These are phyloP conservation scores for Nomada fucata DNA, from an alignment of 2,888 invertebrate genomes.

Conservation along the genomic window DNA sequence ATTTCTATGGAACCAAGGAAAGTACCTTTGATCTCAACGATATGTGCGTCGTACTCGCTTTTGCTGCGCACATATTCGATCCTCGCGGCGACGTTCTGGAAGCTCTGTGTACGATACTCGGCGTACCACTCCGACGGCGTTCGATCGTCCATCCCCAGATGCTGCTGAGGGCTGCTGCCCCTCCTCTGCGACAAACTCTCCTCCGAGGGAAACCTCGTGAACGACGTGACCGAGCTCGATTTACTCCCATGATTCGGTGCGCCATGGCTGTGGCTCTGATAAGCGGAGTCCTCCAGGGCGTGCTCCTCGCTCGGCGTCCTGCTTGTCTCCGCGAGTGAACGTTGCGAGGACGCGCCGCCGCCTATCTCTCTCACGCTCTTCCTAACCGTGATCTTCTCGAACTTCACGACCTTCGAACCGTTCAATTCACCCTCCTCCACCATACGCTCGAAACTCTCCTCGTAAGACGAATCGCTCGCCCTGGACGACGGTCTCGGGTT, in stretches of 20 bases:
- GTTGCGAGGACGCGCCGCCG: slow-evolving; percentile 19
- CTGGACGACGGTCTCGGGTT: slow-evolving; percentile 76
- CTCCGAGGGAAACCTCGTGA: slow-evolving; percentile 86
- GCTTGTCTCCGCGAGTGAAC: slow-evolving; percentile 76
- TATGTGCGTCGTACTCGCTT: slow-evolving; percentile 94
- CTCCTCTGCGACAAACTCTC: slow-evolving; percentile 83
- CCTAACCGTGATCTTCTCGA: slow-evolving; percentile 89
- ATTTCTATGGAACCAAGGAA: neutral
- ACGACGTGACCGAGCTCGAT: slow-evolving; percentile 85
- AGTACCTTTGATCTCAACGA: slow-evolving; percentile 93
- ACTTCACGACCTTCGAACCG: slow-evolving; percentile 89
- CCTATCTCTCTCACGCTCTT: slow-evolving; percentile 87
- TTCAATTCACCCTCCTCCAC: slow-evolving; percentile 89
- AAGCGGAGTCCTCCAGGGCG: slow-evolving; percentile 86
- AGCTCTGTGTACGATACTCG: slow-evolving; percentile 86
- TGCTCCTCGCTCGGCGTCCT: slow-evolving; percentile 86
- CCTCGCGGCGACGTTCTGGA: slow-evolving; percentile 88
- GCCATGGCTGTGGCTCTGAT: slow-evolving; percentile 85
- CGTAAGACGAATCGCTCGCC: slow-evolving; percentile 82
- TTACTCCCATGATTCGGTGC: slow-evolving; percentile 84
- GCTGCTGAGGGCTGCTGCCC: slow-evolving; percentile 58
- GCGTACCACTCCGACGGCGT: slow-evolving; percentile 86
- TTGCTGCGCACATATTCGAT: slow-evolving; percentile 91
- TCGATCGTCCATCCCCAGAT: slow-evolving; percentile 81
- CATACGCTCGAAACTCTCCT: slow-evolving; percentile 85